These are phyloP conservation scores for Matsumurasca onukii DNA, from an alignment of 1,140 invertebrate species.

Conservation along the genomic window DNA sequence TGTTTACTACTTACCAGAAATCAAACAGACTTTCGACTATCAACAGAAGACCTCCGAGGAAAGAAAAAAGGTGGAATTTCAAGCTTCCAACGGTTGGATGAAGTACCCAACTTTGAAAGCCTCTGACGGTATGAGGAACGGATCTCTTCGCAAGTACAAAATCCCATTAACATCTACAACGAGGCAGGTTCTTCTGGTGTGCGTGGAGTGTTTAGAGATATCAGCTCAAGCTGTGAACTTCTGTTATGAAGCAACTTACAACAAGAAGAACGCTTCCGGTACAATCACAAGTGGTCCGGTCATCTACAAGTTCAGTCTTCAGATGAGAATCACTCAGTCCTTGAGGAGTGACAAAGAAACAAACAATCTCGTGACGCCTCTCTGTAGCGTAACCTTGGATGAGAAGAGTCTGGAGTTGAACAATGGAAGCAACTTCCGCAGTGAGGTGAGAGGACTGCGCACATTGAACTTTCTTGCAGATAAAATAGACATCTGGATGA, in stretches of 20 bases:
- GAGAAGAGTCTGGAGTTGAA: constrained; percentile 9
- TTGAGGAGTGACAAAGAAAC: not conserved
- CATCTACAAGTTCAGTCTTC: not conserved
- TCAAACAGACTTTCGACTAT: not conserved
- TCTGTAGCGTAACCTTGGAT: not conserved
- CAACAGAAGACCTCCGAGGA: not conserved
- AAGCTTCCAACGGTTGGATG: constrained; percentile 14
- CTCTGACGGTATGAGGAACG: not conserved
- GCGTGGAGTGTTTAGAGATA: constrained; percentile 10
- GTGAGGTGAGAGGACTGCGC: constrained; percentile 7
- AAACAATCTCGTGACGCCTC: not conserved
- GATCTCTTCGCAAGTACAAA: constrained; percentile 6
- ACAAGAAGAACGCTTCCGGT: not conserved
- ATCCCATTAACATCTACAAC: not conserved
- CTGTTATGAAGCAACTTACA: constrained; percentile 8
- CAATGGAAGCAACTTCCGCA: not conserved
- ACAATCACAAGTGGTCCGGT: constrained; percentile 3
- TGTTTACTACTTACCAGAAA: constrained; percentile 7
- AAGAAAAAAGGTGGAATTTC: not conserved
- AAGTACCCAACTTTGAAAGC: not conserved
- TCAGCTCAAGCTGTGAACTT: constrained; percentile 6
- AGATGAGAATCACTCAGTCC: not conserved
- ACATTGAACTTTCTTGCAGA: not conserved
- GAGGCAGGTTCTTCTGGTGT: not conserved
- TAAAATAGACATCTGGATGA: not conserved